Conservation (phyloP, 2,113 vertebrate genomes). For the Limanda limanda region DNA sequence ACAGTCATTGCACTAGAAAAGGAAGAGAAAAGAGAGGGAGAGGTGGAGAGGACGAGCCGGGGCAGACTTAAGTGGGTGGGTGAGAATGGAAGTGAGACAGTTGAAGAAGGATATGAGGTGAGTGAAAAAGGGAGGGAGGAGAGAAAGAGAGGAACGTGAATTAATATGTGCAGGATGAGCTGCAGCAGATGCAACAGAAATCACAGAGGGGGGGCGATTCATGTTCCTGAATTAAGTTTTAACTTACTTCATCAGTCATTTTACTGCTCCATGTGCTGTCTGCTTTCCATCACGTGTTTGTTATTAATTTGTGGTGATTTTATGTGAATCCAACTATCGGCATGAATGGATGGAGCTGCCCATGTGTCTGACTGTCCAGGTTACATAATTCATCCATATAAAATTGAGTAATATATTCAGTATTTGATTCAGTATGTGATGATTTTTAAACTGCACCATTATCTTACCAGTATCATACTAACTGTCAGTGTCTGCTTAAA, state of each 20-base stretch:
- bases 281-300: background rate
- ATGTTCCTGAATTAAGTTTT: constrained; percentile 7
- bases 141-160: background rate
- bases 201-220: background rate
- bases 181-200: background rate
- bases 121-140: background rate
- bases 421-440: background rate
- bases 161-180: background rate
- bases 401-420: no score
- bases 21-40: background rate
- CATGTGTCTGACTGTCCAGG: no score
- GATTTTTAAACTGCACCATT: background rate
- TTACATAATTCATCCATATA: no score
- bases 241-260: background rate
- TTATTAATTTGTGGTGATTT: background rate
- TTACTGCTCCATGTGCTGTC: background rate
- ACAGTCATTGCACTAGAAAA: constrained; percentile 2
- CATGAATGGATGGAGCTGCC: background rate
- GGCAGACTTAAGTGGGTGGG: background rate
- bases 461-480: background rate
- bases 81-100: constrained; percentile 6
- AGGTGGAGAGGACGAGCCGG: background rate
- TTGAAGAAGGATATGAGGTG: background rate
- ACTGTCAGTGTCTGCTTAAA: background rate
- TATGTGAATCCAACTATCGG: background rate